Base-by-base conservation (phyloP, 2,888 invertebrate species). In the Apotomis betuletana region DNA sequence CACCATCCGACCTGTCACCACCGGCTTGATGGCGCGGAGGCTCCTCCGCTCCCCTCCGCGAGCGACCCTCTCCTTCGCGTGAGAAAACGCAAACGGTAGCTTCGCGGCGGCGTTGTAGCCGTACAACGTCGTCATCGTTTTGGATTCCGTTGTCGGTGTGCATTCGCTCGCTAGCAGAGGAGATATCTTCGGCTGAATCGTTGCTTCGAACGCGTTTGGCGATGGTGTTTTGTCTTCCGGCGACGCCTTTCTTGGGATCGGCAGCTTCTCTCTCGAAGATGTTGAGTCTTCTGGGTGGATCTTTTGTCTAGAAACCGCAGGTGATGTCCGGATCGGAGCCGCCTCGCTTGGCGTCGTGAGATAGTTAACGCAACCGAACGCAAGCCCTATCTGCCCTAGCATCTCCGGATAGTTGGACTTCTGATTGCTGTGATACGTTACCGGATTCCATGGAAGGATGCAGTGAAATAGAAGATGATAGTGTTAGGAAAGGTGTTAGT, bases 391-490 rank as follows among this genome's bases (percentile, higher is more conserved):
- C 80, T 94, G 94, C 9, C 94, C 94, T 74, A 94, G 87, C 94
- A 94, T 94, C 80, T 94, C 94, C 27, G 94, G 93, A 77, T 94
- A 94, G 85, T 93, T 94, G 3, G 93, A 92, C 77, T 91, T 93
- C 82, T 92, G 92, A 78, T 90, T 93, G 85, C 94, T 94, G 82
- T 76, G 67, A 75, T 74, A 76, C 70, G 69, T 75, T 76, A 77
- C 77, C 75, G 65, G 64, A 71, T 70, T 81, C 83, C 83, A 75
- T 64, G 74, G 76, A 74, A 76, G 79, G 51, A 75, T 75, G 87
- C 88, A 80, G 85, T 85, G 86, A 86, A 87, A 87, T 76, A 83
- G 78, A 83, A 75, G 62, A 78, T 54, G 74, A 63, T 55, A 41
- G 77, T 77, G 78, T 83, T 79, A 78, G 81, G 79, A 81, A 75